Base-by-base conservation (phyloP, 2,888 invertebrate genomes). In the Seladonia tumulorum region DNA sequence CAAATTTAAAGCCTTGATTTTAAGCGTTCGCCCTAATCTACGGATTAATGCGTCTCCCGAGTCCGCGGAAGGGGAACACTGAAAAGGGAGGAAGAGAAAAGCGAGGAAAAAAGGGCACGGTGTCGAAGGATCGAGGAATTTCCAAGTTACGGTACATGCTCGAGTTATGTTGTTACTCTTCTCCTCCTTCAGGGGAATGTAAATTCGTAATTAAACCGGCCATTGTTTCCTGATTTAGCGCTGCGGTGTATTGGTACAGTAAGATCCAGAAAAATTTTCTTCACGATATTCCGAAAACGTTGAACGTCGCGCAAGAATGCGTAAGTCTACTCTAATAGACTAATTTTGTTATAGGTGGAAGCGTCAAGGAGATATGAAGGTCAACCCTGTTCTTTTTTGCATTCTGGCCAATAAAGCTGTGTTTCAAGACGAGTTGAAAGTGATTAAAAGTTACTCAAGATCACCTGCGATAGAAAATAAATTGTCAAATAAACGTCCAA, bases 1-100 rank as follows among this genome's bases (percentile, higher is more conserved):
- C 78, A 74, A 83, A 89, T 90, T 88, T 88, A 80, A 72, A 80
- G 74, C 76, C 73, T 74, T 81, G 85, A 81, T 88, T 87, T 81
- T 76, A 79, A 87, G 79, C 82, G 87, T 72, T 76, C 35, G 25
- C 14, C n/a, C 78, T 72, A 75, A 77, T 60, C 86, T 35, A 25
- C 14, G 79, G 70, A 85, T 86, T 82, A 86, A 86, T 86, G 79
- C 42, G 5, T 72, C 45, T 8, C 39, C 35, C 16, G 14, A 14
- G 79, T 49, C 60, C 60, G 16, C 60, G 4, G 35, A 12, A 22
- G 39, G 12, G 16, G 22, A n/a, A 42, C 39, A 18, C 5, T 4
- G 22, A 53, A 63, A 71, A 76, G 42, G 29, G 66, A 25, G 57
- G 68, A n/a, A n/a, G n/a, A 63, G 39, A 35, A 29, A 39, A 18